Evolutionary conservation across 2,797 vertebrate species (phyloP), one percentile per base, ranked within the genome.

Genomic region (Psittacula echo): DNA sequence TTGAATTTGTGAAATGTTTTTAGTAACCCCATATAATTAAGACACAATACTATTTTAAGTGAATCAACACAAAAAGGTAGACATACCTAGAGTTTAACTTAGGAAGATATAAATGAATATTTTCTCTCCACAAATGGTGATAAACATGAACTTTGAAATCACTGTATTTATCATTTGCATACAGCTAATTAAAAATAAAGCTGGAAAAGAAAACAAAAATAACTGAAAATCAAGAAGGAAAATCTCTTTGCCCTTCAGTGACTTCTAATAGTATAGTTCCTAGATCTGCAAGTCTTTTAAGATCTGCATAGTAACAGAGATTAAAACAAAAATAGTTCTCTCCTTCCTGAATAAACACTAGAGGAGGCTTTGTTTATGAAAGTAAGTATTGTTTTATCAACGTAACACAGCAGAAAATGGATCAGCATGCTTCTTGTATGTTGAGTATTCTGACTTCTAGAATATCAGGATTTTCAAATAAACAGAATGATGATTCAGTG

Each of bases 401-500:
- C 47, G 15, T 14, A 64, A 44, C 19, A 13, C 1, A 64, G 27
- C 39, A 85, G 21, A 73, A 45, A 54, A 53, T 8, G 13, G 15
- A 53, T 54, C 24, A 8, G 3, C 32, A 37, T 4, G 18, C 18
- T 82, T 39, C 70, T 51, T 47, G 1, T 1, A 5, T 1, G 12
- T 9, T 1, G 37, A 8, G 8, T 3, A 29, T 30, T 32, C n/a
- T 7, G 27, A 50, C 19, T 47, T 54, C 16, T 17, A 48, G 4
- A 5, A n/a, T 32, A 5, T 3, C 3, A 13, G 19, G 13, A 16
- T n/a, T 67, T 30, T 10, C 22, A 4, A 0, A 3, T 4, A 7
- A 24, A 21, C 2, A 9, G 10, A 7, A 14, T 4, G 1, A 8
- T 5, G 5, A 11, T 8, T 37, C 61, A 1, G 5, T 2, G 5